phyloP scores from a whole-genome alignment of 2,888 invertebrate genomes.

The Sicus ferrugineus region DNA sequence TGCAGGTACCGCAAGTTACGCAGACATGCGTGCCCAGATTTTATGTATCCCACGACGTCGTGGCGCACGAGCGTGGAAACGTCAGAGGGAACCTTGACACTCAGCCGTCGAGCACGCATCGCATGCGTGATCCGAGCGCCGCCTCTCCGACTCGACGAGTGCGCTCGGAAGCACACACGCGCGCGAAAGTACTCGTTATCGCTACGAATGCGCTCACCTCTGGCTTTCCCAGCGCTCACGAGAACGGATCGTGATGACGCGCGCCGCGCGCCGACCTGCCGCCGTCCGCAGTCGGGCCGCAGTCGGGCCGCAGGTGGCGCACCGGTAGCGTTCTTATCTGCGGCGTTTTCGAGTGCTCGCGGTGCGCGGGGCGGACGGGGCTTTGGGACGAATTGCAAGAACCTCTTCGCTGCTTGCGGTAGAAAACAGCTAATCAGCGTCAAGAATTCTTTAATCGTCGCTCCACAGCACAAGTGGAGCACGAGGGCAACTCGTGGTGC shows the following conservation, averaged over 20 bases:
- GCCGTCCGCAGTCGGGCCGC: too few relatives aligned
- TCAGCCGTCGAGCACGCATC: conserved; percentile 17
- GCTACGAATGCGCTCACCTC: not conserved
- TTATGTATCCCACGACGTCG: too few relatives aligned
- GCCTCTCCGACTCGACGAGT: not conserved
- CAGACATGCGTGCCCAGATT: too few relatives aligned
- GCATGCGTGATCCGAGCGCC: not conserved
- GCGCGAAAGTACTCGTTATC: conserved; percentile 9
- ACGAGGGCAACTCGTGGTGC: too few relatives aligned
- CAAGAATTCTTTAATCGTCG: too few relatives aligned
- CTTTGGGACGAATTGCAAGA: too few relatives aligned
- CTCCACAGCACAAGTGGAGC: too few relatives aligned
- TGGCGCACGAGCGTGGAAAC: not conserved
- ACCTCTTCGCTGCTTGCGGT: too few relatives aligned
- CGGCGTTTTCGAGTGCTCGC: not conserved
- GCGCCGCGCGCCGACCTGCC: not conserved
- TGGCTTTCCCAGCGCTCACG: not conserved
- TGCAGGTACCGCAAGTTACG: too few relatives aligned
- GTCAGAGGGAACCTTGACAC: conserved; percentile 20
- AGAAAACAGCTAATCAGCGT: too few relatives aligned
- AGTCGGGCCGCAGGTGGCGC: not conserved
- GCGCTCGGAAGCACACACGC: conserved; percentile 5
- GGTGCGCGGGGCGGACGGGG: too few relatives aligned
- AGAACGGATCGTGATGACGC: conserved; percentile 3
- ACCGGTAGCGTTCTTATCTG: not conserved